A percentile compares a stretch with the other conserved stretches of the same genome.
Conservation (phyloP, 2,113 vertebrate genomes). For the Gopherus flavomarginatus region DNA sequence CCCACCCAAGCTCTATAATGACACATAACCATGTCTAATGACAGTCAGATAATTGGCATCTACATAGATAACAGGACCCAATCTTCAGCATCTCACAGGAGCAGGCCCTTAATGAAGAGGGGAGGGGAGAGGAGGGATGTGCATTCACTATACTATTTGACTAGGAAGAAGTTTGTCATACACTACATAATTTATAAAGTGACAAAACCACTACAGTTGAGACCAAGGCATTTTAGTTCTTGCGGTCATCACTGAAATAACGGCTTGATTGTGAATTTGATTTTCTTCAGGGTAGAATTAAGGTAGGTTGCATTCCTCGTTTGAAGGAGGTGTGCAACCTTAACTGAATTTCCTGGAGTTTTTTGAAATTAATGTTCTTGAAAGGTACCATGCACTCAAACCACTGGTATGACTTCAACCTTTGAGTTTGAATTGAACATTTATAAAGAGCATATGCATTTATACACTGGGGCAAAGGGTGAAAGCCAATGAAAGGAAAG, state of each 20-base stretch:
- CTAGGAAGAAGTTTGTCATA: neutral
- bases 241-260: neutral
- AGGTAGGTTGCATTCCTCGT: neutral
- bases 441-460: neutral
- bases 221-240: neutral
- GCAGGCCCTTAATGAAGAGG: neutral
- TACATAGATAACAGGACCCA: neutral
- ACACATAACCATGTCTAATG: neutral
- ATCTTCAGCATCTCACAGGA: neutral
- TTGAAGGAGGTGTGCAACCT: neutral
- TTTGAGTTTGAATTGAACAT: neutral
- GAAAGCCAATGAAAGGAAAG: neutral
- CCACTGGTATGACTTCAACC: neutral
- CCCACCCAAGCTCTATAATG: neutral
- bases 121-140: neutral
- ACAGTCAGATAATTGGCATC: neutral
- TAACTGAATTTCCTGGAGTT: neutral
- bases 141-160: neutral
- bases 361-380: neutral
- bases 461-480: neutral
- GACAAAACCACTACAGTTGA: neutral
- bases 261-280: neutral
- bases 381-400: neutral
- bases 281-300: neutral
- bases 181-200: too few relatives aligned